phyloP scores from a whole-genome alignment of 2,888 invertebrate species.

The Polydrusus pterygomalis region DNA sequence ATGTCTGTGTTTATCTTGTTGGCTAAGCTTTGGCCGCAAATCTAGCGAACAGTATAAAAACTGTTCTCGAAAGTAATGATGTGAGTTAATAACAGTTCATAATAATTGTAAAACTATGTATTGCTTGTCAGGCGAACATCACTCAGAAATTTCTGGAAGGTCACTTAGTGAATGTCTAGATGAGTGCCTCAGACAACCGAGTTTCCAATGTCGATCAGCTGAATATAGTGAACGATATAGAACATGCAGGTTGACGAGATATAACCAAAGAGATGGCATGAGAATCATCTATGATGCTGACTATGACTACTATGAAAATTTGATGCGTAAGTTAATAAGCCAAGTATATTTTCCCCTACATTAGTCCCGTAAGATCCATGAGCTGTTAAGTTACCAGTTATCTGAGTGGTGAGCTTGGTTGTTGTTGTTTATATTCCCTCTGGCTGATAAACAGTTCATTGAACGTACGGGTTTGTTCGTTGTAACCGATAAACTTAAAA shows the following conservation, averaged over 20 bases:
- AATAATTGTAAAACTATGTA: not conserved
- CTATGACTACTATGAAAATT: conserved; percentile 94
- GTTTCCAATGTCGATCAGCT: conserved; percentile 92
- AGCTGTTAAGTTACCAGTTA: too few species aligned
- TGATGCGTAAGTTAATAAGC: conserved; percentile 84
- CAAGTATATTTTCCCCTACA: too few species aligned
- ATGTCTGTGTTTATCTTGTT: too few species aligned
- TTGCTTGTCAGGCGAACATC: conserved; percentile 80
- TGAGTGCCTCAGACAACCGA: conserved; percentile 91
- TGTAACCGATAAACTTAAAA: too few species aligned
- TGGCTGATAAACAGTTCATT: too few species aligned
- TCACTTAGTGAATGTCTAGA: conserved; percentile 93
- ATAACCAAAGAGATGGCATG: conserved; percentile 91
- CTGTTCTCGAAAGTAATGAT: too few species aligned
- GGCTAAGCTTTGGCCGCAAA: too few species aligned
- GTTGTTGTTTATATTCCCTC: too few species aligned
- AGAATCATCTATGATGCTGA: conserved; percentile 92
- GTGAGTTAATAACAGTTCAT: conserved; percentile 71
- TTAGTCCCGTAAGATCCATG: too few species aligned
- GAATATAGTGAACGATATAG: conserved; percentile 91
- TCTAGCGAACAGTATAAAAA: too few species aligned
- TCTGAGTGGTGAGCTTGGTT: too few species aligned
- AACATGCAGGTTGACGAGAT: conserved; percentile 88
- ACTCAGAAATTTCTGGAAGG: conserved; percentile 89
- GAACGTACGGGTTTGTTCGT: too few species aligned